Conservation (phyloP, 2,797 vertebrate species). For the Enteromius unitaeniatus region DNA sequence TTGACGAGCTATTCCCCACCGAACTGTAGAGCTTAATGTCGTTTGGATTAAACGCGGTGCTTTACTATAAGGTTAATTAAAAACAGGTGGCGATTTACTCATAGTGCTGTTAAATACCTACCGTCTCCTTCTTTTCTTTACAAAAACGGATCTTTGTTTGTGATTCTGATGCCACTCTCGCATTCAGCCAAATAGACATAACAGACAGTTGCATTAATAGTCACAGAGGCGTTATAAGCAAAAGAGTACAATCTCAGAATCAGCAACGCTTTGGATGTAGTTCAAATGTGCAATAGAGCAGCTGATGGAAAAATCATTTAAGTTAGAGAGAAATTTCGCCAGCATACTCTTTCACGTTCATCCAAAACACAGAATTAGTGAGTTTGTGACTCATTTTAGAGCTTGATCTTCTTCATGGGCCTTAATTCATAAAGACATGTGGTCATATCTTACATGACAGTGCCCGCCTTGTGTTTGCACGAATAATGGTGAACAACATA, state of each 20-base stretch:
- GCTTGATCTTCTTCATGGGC: not conserved
- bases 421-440: not conserved
- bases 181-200: not conserved
- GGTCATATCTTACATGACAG: not conserved
- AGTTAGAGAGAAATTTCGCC: not conserved
- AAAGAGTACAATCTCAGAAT: not conserved
- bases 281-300: not conserved
- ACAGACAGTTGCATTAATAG: not conserved
- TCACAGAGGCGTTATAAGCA: not conserved
- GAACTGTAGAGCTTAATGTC: not conserved
- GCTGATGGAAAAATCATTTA: not conserved
- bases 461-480: not conserved
- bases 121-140: not conserved
- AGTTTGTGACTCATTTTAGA: not conserved
- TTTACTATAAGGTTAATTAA: slow-evolving; percentile 35
- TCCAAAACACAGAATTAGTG: not conserved
- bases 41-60: slow-evolving; percentile 26
- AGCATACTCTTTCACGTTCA: not conserved
- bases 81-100: slow-evolving; percentile 12
- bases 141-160: not conserved
- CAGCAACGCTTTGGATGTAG: not conserved
- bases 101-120: not conserved
- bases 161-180: not conserved
- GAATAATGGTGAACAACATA: not conserved
- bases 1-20: slow-evolving; percentile 19